phyloP scores from a whole-genome alignment of 2,797 vertebrate species.

The Babyrousa celebensis region DNA sequence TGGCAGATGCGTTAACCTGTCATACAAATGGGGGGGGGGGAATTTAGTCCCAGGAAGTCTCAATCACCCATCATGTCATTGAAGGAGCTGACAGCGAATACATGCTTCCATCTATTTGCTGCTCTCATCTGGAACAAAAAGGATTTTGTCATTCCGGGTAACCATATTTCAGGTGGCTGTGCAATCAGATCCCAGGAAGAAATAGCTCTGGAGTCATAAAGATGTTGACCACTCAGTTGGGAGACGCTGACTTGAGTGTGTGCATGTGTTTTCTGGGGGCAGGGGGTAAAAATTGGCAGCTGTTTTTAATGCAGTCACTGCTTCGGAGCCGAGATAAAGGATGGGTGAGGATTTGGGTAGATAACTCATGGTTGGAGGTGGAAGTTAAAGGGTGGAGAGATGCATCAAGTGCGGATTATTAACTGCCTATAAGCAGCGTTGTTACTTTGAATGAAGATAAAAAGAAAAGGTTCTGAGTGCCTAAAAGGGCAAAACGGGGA shows the following conservation, averaged over 20 bases:
- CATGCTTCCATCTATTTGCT: constrained; percentile 64
- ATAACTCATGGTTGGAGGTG: neutral
- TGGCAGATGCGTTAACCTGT: constrained; percentile 77
- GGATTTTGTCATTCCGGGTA: neutral
- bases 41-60: constrained; percentile 75
- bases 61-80: constrained; percentile 68
- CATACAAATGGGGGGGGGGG: constrained; percentile 63
- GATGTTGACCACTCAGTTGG: constrained; percentile 55
- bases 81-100: constrained; percentile 39
- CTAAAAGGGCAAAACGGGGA: neutral
- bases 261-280: neutral
- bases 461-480: constrained; percentile 30
- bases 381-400: constrained; percentile 20
- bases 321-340: neutral
- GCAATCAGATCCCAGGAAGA: constrained; percentile 36
- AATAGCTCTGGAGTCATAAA: neutral
- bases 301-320: neutral
- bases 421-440: neutral
- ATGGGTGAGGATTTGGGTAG: neutral
- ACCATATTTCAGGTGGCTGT: constrained; percentile 56
- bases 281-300: neutral
- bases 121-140: neutral
- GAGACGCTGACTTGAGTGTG: constrained; percentile 5
- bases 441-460: neutral
- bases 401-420: neutral